Base-by-base conservation (phyloP, 2,888 invertebrate genomes). In the Lasioglossum morio region DNA sequence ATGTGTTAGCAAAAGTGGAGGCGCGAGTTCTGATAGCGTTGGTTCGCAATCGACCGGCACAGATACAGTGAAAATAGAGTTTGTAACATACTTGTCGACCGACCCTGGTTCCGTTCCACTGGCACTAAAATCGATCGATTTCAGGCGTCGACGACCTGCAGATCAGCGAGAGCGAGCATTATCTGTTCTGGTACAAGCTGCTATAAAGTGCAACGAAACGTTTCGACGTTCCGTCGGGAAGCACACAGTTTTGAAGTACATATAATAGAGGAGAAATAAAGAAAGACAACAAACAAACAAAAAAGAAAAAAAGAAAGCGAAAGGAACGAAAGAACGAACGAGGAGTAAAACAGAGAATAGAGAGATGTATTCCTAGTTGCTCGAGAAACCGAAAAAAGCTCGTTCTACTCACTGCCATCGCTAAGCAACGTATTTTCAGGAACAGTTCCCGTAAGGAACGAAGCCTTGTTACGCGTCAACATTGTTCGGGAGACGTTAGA, bases 111-210 rank as follows among this genome's bases (percentile, higher is more conserved):
- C 16, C 63, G 63, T 63, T 63, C 63, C 30, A 30, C 34, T 69
- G 34, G 66, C 66, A 69, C 37, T 69, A 34, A 69, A 23, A 69
- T 4, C 66, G 66, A n/a, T 69, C 3, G 27, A 16, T 48, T 97
- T 14, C 95, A 97, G 98, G 98, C 93, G 98, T 98, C 53, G 98
- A 98, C 94, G 98, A 98, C 93, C 96, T 98, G 89, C 96, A 98
- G 93, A 98, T 98, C 48, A 98, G 98, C 95, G 98, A 98, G 92
- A 98, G 98, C 34, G 98, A 98, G 94, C 98, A 98, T 94, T 98
- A 98, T 94, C 96, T 98, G 75, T 98, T 98, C 96, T 98, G 98
- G 98, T 98, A 98, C 96, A 98, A 98, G 96, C 98, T 98, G 95
- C 96, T 98, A 96, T 98, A 95, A 95, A 91, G 46, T 70, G 72